Percentiles rank a stretch among this genome's conserved stretches.
These are phyloP conservation scores for Emydocephalus ijimae DNA, from an alignment of 2,113 vertebrate species.

Conservation along the genomic window DNA sequence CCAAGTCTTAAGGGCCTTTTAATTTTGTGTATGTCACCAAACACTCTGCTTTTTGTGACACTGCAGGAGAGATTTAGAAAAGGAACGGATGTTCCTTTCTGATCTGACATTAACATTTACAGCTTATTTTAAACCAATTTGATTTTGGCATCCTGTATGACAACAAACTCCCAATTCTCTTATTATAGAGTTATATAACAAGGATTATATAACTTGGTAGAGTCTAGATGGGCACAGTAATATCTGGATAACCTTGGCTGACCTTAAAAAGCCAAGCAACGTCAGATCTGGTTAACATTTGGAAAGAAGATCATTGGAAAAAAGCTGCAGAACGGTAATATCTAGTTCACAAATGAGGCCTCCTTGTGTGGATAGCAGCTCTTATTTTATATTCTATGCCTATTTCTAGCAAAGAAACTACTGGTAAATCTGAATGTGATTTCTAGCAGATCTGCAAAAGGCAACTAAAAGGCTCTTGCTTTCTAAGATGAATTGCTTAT, in stretches of 20 bases:
- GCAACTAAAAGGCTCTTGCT: background rate
- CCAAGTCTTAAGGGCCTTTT: background rate
- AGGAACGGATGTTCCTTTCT: background rate
- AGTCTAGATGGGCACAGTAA: background rate
- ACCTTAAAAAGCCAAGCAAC: background rate
- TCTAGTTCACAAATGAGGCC: background rate
- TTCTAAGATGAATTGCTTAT: background rate
- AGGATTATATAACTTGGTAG: background rate
- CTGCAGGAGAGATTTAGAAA: background rate
- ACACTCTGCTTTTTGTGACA: background rate
- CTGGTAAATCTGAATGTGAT: background rate
- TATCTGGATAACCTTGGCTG: background rate
- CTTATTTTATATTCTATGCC: background rate
- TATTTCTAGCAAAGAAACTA: background rate
- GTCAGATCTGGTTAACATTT: background rate
- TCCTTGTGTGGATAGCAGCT: background rate
- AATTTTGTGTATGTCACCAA: background rate
- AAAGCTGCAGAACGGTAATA: background rate
- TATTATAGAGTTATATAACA: background rate
- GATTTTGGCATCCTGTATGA: background rate
- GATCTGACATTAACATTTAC: background rate
- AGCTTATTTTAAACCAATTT: background rate
- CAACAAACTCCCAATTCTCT: background rate
- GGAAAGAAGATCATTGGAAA: background rate
- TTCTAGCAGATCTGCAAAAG: background rate